A percentile compares a stretch with the other conserved stretches of the same genome.
Evolutionary conservation across 1,140 invertebrate species (phyloP).

Genomic region (Venturia canescens): DNA sequence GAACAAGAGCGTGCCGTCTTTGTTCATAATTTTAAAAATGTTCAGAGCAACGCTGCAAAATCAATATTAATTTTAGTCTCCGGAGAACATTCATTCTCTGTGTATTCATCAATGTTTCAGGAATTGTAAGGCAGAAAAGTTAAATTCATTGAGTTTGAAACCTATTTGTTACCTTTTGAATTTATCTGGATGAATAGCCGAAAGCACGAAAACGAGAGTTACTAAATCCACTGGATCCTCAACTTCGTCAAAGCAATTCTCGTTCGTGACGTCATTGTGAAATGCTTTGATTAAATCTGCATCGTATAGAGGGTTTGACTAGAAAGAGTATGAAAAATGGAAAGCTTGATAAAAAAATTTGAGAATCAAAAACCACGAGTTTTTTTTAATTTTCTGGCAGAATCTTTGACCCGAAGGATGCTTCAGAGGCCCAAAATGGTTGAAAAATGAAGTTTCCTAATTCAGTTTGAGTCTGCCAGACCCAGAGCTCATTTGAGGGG

Average conservation of each 20-base stretch:
- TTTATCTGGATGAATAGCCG: constrained; percentile 88
- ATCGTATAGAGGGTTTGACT: constrained; percentile 79
- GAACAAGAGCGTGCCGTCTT: constrained; percentile 91
- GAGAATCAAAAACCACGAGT: too few species aligned
- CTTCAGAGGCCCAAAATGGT: too few species aligned
- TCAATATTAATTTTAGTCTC: constrained; percentile 33
- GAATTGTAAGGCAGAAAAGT: too few species aligned
- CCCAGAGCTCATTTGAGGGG: too few species aligned
- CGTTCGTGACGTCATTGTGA: constrained; percentile 83
- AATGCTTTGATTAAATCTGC: constrained; percentile 85
- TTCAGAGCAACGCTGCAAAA: constrained; percentile 80
- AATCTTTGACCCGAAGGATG: too few species aligned
- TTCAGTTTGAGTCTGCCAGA: too few species aligned
- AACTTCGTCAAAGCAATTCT: constrained; percentile 80
- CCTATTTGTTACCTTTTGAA: constrained; percentile 77
- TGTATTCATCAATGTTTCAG: neutral
- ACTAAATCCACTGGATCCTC: constrained; percentile 80
- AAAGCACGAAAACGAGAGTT: constrained; percentile 89
- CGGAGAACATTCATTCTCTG: constrained; percentile 14
- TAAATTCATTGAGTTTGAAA: neutral
- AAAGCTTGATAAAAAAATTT: neutral
- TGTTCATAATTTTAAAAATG: constrained; percentile 84
- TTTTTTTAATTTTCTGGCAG: too few species aligned
- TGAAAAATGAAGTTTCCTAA: too few species aligned
- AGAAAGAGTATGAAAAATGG: constrained; percentile 44